These are phyloP conservation scores for Drosophila peninsularis DNA, from an alignment of 2,888 invertebrate species.

Conservation along the genomic window DNA sequence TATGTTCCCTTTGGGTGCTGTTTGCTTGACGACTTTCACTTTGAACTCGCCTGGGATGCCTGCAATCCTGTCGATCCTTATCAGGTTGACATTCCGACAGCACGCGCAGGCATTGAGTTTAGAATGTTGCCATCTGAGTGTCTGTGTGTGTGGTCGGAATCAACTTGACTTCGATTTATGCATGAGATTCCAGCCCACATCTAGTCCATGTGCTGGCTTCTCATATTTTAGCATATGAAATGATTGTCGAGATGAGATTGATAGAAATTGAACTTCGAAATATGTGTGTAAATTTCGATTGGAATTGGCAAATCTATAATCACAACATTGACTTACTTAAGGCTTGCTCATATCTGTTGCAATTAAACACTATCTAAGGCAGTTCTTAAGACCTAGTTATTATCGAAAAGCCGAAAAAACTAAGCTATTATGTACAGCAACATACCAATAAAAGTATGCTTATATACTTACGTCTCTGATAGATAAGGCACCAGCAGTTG, in stretches of 20 bases:
- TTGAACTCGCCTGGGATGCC: conserved; percentile 39
- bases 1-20: conserved; percentile 43
- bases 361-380: neutral
- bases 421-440: conserved; percentile 16
- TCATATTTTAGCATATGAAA: conserved; percentile 70
- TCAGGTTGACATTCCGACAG: conserved; percentile 47
- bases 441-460: conserved; percentile 12
- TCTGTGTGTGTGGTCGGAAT: conserved; percentile 17
- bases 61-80: conserved; percentile 57
- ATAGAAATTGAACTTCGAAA: conserved; percentile 3
- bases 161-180: conserved; percentile 60
- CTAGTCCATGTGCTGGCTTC: conserved; percentile 38
- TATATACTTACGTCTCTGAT: conserved; percentile 14
- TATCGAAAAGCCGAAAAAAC: conserved; percentile 7
- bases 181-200: conserved; percentile 45
- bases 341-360: neutral
- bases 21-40: conserved; percentile 46
- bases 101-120: neutral
- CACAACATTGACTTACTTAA: neutral
- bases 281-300: conserved; percentile 22
- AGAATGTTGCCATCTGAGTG: conserved; percentile 22
- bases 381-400: neutral
- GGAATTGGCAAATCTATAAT: neutral
- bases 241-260: conserved; percentile 49
- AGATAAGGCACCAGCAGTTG: conserved; percentile 27